Base-by-base conservation (phyloP, 2,113 vertebrate species). In the Hippopotamus amphibius region DNA sequence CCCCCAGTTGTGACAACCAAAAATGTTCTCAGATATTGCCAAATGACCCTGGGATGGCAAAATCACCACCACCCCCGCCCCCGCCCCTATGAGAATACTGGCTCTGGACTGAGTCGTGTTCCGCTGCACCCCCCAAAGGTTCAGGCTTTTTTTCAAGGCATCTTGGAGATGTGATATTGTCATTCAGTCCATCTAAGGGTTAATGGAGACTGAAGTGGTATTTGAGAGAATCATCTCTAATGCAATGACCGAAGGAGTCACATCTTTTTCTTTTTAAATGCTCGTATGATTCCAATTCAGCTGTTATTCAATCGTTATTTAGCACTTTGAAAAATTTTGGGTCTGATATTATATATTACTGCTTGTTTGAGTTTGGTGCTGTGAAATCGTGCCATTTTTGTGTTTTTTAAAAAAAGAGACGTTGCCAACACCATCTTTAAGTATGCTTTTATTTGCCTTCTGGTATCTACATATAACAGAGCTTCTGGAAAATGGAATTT, bases 381-480 rank as follows among this genome's bases (percentile, higher is more conserved):
- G 16, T 77, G 66, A 57, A 96, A 93, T 79, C 85, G 53, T 76
- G 80, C 84, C 66, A 37, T 94, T 96, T 85, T 69, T 7, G 2
- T 87, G 59, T 69, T 74, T 28, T 71, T 93, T 55, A 69, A 26
- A 37, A 61, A 30, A 85, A 69, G 65, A 88, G 63, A 88, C 5
- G 22, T 57, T 65, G 92, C 92, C 88, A 84, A 63, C 63, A 37
- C 76, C 63, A 46, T 94, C 91, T 95, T 90, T 84, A 77, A 94
- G 80, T 83, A 43, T 57, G 90, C 77, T 96, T 90, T 92, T 94
- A 82, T 93, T 93, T 96, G 91, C 95, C 84, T 96, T 90, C 84
- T 90, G 74, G 81, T 87, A 21, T 95, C 91, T 87, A 41, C 37
- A 2, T 82, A 12, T 65, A 53, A 90, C 57, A 87, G 81, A 77